Base-by-base conservation (phyloP, 2,113 vertebrate species). In the Lasiurus borealis region DNA sequence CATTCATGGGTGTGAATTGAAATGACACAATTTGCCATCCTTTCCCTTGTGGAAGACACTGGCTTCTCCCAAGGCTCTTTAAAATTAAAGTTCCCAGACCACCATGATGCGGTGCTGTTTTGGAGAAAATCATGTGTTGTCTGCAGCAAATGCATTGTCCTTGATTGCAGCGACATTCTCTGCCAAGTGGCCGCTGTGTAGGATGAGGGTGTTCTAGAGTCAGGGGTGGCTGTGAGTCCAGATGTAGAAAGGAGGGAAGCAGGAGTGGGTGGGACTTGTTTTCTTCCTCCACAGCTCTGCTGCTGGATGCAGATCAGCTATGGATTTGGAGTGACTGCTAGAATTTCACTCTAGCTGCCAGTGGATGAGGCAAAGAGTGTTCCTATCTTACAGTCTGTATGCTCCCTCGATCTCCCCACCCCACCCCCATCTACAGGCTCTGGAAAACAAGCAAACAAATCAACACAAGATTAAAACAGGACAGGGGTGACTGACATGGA, bases 191-290 rank as follows among this genome's bases (percentile, higher is more conserved):
- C 64, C 1, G 2, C 27, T 27, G n/a, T 40, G 54, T 48, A 64
- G 73, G 54, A 50, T 19, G 36, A 40, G 90, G 50, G 44, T 88
- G 77, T 76, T 85, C 68, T 84, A 73, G 62, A 71, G 21, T 54
- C 44, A 36, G 66, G 54, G 78, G 68, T 86, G 69, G n/a, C 64
- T 57, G 27, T 25, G 48, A 71, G 29, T 83, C 73, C 94, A 95
- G 94, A 71, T 94, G 82, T 29, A 90, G 23, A 64, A 52, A 95
- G 92, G 97, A 95, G 82, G 64, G 91, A 90, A 91, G 88, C 62
- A n/a, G 54, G 90, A 76, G 82, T 83, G 96, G 95, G 94, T 84
- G 85, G 94, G 88, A 75, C 69, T 95, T 97, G 95, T 95, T 97
- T 94, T 88, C 91, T 97, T 97, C 94, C 94, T 85, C 46, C 40